These are phyloP conservation scores for Mythimna vitellina DNA, from an alignment of 2,888 invertebrate species.

Conservation along the genomic window DNA sequence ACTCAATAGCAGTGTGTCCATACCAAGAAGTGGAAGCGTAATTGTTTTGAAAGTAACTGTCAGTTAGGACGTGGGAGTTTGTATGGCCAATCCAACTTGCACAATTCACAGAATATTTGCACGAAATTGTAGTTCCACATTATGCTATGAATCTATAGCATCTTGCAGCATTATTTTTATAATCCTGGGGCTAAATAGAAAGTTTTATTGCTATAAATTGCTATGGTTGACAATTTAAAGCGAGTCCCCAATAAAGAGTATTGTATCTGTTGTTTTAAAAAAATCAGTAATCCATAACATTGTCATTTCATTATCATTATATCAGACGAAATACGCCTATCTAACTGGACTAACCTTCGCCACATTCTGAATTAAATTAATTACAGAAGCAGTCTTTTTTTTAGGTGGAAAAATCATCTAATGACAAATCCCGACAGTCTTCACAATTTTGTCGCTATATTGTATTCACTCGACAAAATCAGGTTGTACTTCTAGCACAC, in stretches of 20 bases:
- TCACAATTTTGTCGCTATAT: constrained; percentile 2
- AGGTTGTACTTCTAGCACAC: constrained; percentile 14
- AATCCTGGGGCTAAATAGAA: neutral
- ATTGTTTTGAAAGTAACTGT: constrained; percentile 83
- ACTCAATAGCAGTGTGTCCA: constrained; percentile 54
- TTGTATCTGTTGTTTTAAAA: too few relatives aligned
- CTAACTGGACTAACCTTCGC: neutral
- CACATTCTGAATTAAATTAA: neutral
- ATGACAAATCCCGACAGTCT: too few relatives aligned
- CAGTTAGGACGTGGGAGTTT: constrained; percentile 78
- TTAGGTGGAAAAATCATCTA: too few relatives aligned
- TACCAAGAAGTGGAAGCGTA: constrained; percentile 73
- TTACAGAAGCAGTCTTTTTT: neutral
- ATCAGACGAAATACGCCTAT: neutral
- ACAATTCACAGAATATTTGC: constrained; percentile 79
- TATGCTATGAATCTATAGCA: constrained; percentile 32
- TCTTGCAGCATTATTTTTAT: neutral
- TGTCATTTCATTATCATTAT: too few relatives aligned
- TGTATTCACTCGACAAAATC: constrained; percentile 6
- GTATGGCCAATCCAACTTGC: constrained; percentile 76
- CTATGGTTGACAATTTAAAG: neutral
- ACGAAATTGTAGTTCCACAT: constrained; percentile 71
- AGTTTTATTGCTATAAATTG: neutral
- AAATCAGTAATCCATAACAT: too few relatives aligned
- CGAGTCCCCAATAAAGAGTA: neutral